phyloP scores from a whole-genome alignment of 2,888 invertebrate genomes.

The Ernsta delagoae region DNA sequence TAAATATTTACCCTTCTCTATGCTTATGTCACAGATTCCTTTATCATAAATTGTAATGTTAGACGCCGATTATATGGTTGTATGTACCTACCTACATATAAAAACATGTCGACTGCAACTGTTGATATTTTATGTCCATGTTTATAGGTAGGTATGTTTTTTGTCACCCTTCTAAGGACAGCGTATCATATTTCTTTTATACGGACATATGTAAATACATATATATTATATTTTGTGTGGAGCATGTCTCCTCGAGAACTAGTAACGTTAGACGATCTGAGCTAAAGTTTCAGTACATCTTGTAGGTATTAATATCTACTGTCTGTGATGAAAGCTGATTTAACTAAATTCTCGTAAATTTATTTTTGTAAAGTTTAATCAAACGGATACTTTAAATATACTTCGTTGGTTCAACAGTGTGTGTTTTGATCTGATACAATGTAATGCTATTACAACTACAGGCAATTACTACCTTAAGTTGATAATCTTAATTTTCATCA shows the following conservation, averaged over 20 bases:
- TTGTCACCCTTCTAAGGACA: constrained; percentile 28
- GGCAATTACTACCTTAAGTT: too few species aligned
- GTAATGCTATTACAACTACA: too few species aligned
- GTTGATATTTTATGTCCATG: constrained; percentile 32
- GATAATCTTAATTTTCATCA: too few species aligned
- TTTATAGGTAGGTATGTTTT: constrained; percentile 19
- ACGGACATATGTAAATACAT: neutral
- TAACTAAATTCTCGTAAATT: neutral
- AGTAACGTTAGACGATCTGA: neutral
- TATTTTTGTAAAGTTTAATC: too few species aligned
- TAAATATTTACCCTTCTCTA: too few species aligned
- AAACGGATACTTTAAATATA: too few species aligned
- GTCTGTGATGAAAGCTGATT: neutral
- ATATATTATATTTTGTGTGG: too few species aligned
- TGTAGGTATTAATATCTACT: neutral
- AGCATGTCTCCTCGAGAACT: constrained; percentile 2
- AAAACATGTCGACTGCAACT: constrained; percentile 20
- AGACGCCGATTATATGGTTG: constrained; percentile 19
- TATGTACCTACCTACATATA: too few species aligned
- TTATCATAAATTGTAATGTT: constrained; percentile 29
- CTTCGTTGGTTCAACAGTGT: too few species aligned
- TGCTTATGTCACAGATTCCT: constrained; percentile 5
- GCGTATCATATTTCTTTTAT: constrained; percentile 20
- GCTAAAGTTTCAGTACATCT: neutral
- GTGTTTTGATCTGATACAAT: too few species aligned